Evolutionary conservation across 2,888 invertebrate genomes (phyloP), one percentile per base, ranked within the genome.

Genomic region (Drosophila lutescens): DNA sequence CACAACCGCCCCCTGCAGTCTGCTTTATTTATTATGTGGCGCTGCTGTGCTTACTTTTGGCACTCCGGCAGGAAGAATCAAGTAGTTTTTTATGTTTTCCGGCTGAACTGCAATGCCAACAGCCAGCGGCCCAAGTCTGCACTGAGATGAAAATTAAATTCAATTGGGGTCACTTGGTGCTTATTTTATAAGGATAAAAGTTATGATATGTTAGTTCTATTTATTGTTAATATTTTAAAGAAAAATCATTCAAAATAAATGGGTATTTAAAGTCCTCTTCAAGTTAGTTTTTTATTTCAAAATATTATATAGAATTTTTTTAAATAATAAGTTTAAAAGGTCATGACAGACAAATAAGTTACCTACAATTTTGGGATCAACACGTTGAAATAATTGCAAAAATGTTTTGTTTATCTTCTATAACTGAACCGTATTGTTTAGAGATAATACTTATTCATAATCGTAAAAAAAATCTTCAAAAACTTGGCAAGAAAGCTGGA

Each of bases 51-150:
- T 82, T 86, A 88, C 88, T 83, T 83, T 83, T 88, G 83, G 83
- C 83, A 83, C 86, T 83, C 72, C 60, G 32, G 71, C 85, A 86
- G 85, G 85, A 85, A 85, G 87, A 85, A 88, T 85, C 89, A 85
- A 85, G 85, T 87, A 85, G 89, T 85, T 86, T 85, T 88, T 88
- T 85, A 86, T 88, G 85, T 81, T 88, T 85, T 84, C 89, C 87
- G 89, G 87, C 85, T 88, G 87, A 86, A 79, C 81, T 85, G 88
- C 84, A 80, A 76, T 80, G 83, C 86, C 88, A 88, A 88, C 86
- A 88, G 86, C 78, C 71, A 78, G 67, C 74, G 78, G 62, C 68
- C 69, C 74, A 75, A 34, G 49, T 17, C 8, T 62, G 49, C 62
- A 63, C 62, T 34, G 63, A 6, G 20, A 61, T 15, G 13, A 13